Percentiles rank a stretch among this genome's conserved stretches.
Conservation (phyloP, 2,797 vertebrate genomes). For the Oryzias dopingdopingensis region DNA sequence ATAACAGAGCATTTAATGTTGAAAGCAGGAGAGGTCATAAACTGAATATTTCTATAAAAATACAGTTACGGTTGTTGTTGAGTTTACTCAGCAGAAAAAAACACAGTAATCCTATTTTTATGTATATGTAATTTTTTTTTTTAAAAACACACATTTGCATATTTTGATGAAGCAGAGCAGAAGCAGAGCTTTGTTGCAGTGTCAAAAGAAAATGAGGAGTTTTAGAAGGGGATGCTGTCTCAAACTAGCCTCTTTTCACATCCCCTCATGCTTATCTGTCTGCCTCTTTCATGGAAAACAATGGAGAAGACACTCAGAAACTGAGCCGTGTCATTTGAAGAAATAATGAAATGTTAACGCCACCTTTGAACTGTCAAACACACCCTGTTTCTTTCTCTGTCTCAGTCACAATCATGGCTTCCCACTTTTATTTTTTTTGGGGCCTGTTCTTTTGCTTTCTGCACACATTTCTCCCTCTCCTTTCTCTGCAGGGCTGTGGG, state of each 20-base stretch:
- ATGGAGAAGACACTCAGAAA: slow-evolving; percentile 45
- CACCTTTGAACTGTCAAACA: slow-evolving; percentile 43
- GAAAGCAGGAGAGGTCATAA: too few species aligned
- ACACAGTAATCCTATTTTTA: too few species aligned
- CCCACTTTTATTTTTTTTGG: slow-evolving; percentile 24
- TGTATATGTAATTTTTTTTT: too few species aligned
- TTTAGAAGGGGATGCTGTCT: slow-evolving; percentile 11
- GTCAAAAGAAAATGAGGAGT: neutral
- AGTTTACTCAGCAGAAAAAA: too few species aligned
- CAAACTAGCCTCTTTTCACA: slow-evolving; percentile 18
- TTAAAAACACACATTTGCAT: too few species aligned
- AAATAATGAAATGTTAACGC: slow-evolving; percentile 55
- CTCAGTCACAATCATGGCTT: slow-evolving; percentile 10
- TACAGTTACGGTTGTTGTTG: too few species aligned
- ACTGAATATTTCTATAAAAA: too few species aligned
- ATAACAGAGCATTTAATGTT: neutral
- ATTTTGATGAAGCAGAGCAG: too few species aligned
- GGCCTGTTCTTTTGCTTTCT: slow-evolving; percentile 27
- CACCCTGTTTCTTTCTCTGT: slow-evolving; percentile 9
- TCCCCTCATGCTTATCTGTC: slow-evolving; percentile 22
- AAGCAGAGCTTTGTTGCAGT: neutral
- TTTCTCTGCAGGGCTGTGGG: slow-evolving; percentile 36
- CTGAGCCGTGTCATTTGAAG: slow-evolving; percentile 48
- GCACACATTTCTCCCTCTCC: slow-evolving; percentile 23
- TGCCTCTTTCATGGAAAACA: slow-evolving; percentile 45